Conservation (phyloP, 1,140 invertebrate genomes). For the Hycleus phaleratus region DNA sequence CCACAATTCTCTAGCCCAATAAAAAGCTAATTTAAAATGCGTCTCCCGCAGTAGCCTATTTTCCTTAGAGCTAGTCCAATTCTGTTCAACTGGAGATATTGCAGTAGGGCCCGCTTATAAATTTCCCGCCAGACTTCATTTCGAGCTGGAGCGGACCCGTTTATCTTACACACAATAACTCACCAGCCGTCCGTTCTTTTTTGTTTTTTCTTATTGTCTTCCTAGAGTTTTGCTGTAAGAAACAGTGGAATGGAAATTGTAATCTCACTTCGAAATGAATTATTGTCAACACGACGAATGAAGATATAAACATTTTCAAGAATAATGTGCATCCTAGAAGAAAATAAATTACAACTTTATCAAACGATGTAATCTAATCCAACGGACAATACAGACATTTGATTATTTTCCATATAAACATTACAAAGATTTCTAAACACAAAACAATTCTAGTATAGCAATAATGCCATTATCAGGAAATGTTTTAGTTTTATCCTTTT, state of each 20-base stretch:
- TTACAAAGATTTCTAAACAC: no score
- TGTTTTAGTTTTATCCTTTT: no score
- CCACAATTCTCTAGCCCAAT: slow-evolving; percentile 27
- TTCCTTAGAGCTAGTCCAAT: slow-evolving; percentile 39
- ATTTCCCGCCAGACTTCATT: slow-evolving; percentile 43
- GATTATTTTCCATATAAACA: slow-evolving; percentile 13
- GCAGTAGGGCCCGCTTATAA: slow-evolving; percentile 38
- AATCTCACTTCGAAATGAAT: slow-evolving; percentile 38
- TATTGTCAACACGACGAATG: slow-evolving; percentile 33
- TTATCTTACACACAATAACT: slow-evolving; percentile 44
- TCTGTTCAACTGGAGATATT: slow-evolving; percentile 41
- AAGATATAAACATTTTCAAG: slow-evolving; percentile 29
- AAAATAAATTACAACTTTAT: slow-evolving; percentile 20
- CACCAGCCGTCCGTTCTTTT: slow-evolving; percentile 37
- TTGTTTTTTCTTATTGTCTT: slow-evolving; percentile 40
- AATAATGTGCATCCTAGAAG: slow-evolving; percentile 17
- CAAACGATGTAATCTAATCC: slow-evolving; percentile 15
- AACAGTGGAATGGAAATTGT: slow-evolving; percentile 39
- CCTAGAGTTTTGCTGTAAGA: slow-evolving; percentile 37
- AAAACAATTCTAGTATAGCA: no score
- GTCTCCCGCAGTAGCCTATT: slow-evolving; percentile 37
- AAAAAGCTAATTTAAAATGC: slow-evolving; percentile 41
- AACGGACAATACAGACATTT: slow-evolving; percentile 12
- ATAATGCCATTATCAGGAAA: no score
- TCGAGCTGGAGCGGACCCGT: slow-evolving; percentile 41